Base-by-base conservation (phyloP, 2,113 vertebrate species). In the Cyanoderma ruficeps region DNA sequence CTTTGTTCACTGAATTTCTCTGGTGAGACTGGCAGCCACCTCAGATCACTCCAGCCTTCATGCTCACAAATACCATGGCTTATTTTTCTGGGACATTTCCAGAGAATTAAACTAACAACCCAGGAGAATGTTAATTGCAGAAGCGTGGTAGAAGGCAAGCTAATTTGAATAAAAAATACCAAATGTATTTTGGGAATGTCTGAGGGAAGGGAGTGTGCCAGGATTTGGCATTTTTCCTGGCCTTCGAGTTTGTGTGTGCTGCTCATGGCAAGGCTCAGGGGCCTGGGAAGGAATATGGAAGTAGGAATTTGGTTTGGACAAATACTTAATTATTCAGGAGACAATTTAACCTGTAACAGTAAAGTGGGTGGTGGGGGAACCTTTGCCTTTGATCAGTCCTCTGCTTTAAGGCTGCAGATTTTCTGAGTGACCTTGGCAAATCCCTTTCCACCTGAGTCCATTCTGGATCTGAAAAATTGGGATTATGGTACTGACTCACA, bases 91-190 rank as follows among this genome's bases (percentile, higher is more conserved):
- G 23, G 28, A 6, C 3, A 0, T 65, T 90, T 52, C 37, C 33
- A 44, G 64, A 15, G 50, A 75, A 27, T 31, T 60, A 15, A 78
- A 37, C 27, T 6, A 24, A 28, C 55, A 44, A 9, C 47, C n/a
- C 23, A 60, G 65, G 64, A 42, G 87, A 82, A 76, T 49, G 41
- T 56, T 70, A 67, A 68, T 82, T 67, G 65, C 46, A 28, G 33
- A 6, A 63, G 39, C 9, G 41, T 33, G 77, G 61, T 75, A 18
- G 52, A 44, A 75, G 82, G 65, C 25, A 7, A 84, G 53, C 37
- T 56, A 31, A 82, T 93, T 87, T 76, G 78, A 92, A 79, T 96
- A 15, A 70, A 91, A 90, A 94, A 92, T 55, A 22, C 69, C 87
- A 76, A 75, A 52, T 53, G n/a, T 74, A 35, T 93, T 91, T 89